phyloP scores from a whole-genome alignment of 2,113 vertebrate species.

The Eudorcas thomsonii region DNA sequence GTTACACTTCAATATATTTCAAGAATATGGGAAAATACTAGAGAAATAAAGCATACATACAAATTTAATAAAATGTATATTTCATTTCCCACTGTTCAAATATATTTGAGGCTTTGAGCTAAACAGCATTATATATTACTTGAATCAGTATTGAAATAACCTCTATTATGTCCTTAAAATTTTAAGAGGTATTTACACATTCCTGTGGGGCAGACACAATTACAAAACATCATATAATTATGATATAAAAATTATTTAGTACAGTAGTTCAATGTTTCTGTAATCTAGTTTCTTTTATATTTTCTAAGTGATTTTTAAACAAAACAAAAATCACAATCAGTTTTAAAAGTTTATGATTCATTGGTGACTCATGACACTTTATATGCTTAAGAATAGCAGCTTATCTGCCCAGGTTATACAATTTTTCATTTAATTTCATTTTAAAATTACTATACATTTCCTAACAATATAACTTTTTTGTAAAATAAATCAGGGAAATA shows the following conservation, averaged over 20 bases:
- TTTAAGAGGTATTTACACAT: background rate
- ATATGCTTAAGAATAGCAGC: background rate
- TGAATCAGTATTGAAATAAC: background rate
- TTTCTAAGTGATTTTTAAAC: background rate
- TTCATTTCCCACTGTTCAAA: background rate
- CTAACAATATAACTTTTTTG: background rate
- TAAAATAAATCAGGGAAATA: background rate
- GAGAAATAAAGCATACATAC: background rate
- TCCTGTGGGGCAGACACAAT: background rate
- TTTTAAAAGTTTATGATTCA: background rate
- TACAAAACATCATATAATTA: background rate
- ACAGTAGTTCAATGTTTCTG: background rate
- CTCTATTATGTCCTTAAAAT: background rate
- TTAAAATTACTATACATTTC: background rate
- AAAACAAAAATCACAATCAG: background rate
- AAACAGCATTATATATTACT: background rate
- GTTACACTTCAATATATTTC: background rate
- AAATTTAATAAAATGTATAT: background rate
- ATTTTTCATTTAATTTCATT: constrained; percentile 9
- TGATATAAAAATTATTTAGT: background rate
- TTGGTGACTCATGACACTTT: background rate
- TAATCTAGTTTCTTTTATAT: background rate
- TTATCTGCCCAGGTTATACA: background rate
- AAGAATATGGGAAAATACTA: background rate
- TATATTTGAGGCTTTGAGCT: background rate